Conservation (phyloP, 2,888 invertebrate genomes). For the Tenthredo amoena region DNA sequence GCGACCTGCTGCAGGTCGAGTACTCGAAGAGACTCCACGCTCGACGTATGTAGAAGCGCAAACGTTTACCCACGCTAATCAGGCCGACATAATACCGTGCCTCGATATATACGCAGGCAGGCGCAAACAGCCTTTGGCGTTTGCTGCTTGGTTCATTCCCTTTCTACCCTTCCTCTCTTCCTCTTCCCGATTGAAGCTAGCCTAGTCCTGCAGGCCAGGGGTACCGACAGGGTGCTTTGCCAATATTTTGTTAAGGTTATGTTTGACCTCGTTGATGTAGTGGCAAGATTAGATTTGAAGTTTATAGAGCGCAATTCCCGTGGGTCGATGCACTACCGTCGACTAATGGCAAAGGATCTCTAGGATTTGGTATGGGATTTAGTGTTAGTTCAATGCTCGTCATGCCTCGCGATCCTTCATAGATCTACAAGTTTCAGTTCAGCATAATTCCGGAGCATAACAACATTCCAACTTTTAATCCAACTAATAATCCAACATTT, state of each 20-base stretch:
- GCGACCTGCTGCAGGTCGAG: slow-evolving; percentile 31
- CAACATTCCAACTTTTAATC: no score
- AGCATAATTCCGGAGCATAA: not conserved
- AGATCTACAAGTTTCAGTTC: not conserved
- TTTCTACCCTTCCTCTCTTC: slow-evolving; percentile 36
- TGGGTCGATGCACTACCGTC: slow-evolving; percentile 7
- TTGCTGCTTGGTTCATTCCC: slow-evolving; percentile 54
- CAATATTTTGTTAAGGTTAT: slow-evolving; percentile 75
- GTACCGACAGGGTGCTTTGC: slow-evolving; percentile 57
- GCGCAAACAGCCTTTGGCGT: slow-evolving; percentile 74
- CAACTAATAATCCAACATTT: not conserved
- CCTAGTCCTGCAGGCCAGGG: slow-evolving; percentile 23
- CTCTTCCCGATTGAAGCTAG: slow-evolving; percentile 46
- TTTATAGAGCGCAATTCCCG: slow-evolving; percentile 75
- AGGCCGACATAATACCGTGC: slow-evolving; percentile 76
- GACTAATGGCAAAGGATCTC: slow-evolving; percentile 31
- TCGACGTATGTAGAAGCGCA: slow-evolving; percentile 68
- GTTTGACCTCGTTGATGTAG: slow-evolving; percentile 72
- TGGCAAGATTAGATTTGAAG: slow-evolving; percentile 77
- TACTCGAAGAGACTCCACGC: slow-evolving; percentile 30
- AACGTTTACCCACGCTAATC: slow-evolving; percentile 78
- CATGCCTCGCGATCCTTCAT: not conserved
- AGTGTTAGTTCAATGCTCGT: not conserved
- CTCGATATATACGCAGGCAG: slow-evolving; percentile 66
- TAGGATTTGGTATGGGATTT: not conserved